Base-by-base conservation (phyloP, 2,797 vertebrate species). In the Pangasius krempfi region DNA sequence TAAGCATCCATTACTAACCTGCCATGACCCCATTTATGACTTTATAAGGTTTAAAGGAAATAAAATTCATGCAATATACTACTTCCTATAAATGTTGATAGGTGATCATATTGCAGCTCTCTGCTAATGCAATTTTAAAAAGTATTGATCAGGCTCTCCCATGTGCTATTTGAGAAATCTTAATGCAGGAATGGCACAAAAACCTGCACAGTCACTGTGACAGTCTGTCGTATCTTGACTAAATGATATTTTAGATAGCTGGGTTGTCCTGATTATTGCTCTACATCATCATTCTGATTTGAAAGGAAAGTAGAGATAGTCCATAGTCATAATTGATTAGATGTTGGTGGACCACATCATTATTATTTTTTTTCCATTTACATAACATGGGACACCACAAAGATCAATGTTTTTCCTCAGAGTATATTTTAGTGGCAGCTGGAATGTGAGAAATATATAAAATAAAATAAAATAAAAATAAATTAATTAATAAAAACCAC, bases 81-180 rank as follows among this genome's bases (percentile, higher is more conserved):
- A 22, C 3, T 33, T 6, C 1, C 2, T 50, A 25, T 33, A 62
- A 62, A 52, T 27, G 27, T 8, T 33, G 20, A 50, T 27, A 64
- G 20, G 58, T 20, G 40, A 79, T 54, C 52, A 16, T 44, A 13
- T 58, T 87, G 27, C 79, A 79, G 52, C 37, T 72, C 52, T 64
- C 25, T 82, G 84, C 79, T 83, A 56, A 87, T 89, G 80, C 47
- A 89, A 50, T 68, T 78, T 87, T 87, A 27, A 84, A 70, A 78
- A 50, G 85, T 84, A 87, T 87, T 87, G 84, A 89, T 81, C 66
- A 81, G 60, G 44, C n/a, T 30, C 25, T 86, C 50, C 44, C 33
- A 22, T 56, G 52, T 54, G 56, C 68, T 75, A 56, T 52, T 80
- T 78, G 25, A 86, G 68, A 47, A 64, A 68, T 79, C 66, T 8